Evolutionary conservation across 2,113 vertebrate genomes (phyloP).

Genomic region (Dipodomys merriami): DNA sequence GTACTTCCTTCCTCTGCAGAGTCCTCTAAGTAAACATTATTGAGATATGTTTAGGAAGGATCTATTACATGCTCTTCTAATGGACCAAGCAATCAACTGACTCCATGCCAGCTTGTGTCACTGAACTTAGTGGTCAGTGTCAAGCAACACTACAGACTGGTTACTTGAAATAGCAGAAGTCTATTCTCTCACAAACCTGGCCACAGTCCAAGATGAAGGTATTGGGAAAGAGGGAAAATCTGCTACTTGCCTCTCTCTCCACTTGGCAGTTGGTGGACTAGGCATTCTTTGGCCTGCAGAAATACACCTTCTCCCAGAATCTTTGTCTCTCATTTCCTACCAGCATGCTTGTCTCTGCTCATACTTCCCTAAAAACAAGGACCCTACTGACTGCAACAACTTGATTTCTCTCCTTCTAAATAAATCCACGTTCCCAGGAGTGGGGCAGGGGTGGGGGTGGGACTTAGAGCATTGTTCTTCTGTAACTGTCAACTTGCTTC

Average conservation of each 20-base stretch:
- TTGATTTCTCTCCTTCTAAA: not conserved
- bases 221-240: fast-evolving
- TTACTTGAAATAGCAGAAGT: not conserved
- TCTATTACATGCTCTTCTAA: not conserved
- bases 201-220: fast-evolving
- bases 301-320: fast-evolving
- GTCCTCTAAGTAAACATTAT: fast-evolving
- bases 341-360: not conserved
- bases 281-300: fast-evolving
- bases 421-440: fast-evolving
- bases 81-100: fast-evolving
- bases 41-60: fast-evolving
- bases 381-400: too few relatives aligned
- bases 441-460: too few relatives aligned
- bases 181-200: fast-evolving
- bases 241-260: too few relatives aligned
- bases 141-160: fast-evolving
- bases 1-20: not conserved
- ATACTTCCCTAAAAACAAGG: too few relatives aligned
- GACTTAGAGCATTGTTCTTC: too few relatives aligned
- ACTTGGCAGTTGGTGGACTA: fast-evolving
- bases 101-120: too few relatives aligned
- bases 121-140: not conserved
- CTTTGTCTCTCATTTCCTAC: fast-evolving
- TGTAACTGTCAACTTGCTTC: too few relatives aligned